These are phyloP conservation scores for Oconnorella tubifera DNA, from an alignment of 2,888 invertebrate species.

Conservation along the genomic window DNA sequence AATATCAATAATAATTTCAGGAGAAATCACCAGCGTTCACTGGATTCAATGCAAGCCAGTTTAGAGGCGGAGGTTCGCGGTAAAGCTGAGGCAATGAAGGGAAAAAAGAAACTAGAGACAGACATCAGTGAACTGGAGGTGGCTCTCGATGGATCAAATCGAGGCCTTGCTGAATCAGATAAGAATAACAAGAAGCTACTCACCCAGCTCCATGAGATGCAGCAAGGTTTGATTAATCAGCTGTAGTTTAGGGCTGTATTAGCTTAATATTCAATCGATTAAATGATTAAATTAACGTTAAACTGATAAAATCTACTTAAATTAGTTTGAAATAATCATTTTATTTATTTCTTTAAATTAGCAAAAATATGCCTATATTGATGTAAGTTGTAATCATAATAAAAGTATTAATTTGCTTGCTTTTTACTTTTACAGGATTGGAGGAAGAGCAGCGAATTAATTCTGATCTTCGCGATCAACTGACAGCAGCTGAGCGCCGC, in stretches of 20 bases:
- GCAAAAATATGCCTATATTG: no score
- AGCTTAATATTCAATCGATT: no score
- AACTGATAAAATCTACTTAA: no score
- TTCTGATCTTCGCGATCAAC: constrained; percentile 95
- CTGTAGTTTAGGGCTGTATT: no score
- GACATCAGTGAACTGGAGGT: constrained; percentile 99
- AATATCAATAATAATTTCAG: constrained; percentile 63
- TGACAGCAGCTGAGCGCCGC: constrained; percentile 94
- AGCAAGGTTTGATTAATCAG: constrained; percentile 83
- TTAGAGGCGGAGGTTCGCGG: constrained; percentile 99
- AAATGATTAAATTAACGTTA: no score
- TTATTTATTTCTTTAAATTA: no score
- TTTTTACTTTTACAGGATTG: no score
- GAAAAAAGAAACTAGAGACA: constrained; percentile 99
- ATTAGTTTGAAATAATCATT: no score
- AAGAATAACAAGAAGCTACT: constrained; percentile 99
- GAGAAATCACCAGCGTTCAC: constrained; percentile 60
- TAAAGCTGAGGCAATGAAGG: constrained; percentile 97
- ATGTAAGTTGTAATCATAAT: no score
- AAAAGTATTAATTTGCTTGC: no score
- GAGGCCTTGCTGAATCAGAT: constrained; percentile 95
- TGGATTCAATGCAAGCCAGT: constrained; percentile 99
- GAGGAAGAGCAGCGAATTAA: constrained; percentile 98
- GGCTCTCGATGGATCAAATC: constrained; percentile 97
- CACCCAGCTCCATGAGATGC: constrained; percentile 63